Base-by-base conservation (phyloP, 2,888 invertebrate species). In the Holacanthella duospinosa region DNA sequence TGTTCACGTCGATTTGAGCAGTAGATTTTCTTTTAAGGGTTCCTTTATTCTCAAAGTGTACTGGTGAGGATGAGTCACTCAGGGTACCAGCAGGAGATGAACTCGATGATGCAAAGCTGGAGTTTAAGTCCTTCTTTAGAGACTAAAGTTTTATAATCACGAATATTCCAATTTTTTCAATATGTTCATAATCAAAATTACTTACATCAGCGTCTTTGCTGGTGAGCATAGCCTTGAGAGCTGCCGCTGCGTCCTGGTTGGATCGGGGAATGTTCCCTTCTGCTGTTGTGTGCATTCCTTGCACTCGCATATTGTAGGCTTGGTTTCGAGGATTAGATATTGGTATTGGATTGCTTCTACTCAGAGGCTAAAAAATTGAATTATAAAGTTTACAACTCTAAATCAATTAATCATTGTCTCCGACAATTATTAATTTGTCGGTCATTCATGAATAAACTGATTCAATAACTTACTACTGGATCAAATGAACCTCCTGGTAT, bases 401-500 rank as follows among this genome's bases (percentile, higher is more conserved):
- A n/a, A n/a, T n/a, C n/a, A n/a, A n/a, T n/a, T n/a, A n/a, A n/a
- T n/a, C n/a, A n/a, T n/a, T n/a, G n/a, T n/a, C n/a, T n/a, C n/a
- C n/a, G n/a, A 59, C 55, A 27, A n/a, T 19, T 4, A 60, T 60
- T 29, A 60, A 36, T n/a, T 12, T 12, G n/a, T 2, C 29, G 26
- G 21, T 29, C 9, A 12, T 44, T 43, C 29, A 28, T 4, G 24
- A 25, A 4, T 24, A n/a, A 6, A 59, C n/a, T 44, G 6, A 24
- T 2, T 44, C 4, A 25, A 44, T 44, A 24, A 55, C 78, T 78
- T 75, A 87, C 87, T 76, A 77, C 81, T 0, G 93, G 90, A 0
- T 87, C 87, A 77, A 90, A 93, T 76, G 89, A 88, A 64, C 88
- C 86, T 44, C 86, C 80, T 58, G 88, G 80, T 21, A 81, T 80